Conservation (phyloP, 1,140 invertebrate species). For the Pseudomyrmex concolor region DNA sequence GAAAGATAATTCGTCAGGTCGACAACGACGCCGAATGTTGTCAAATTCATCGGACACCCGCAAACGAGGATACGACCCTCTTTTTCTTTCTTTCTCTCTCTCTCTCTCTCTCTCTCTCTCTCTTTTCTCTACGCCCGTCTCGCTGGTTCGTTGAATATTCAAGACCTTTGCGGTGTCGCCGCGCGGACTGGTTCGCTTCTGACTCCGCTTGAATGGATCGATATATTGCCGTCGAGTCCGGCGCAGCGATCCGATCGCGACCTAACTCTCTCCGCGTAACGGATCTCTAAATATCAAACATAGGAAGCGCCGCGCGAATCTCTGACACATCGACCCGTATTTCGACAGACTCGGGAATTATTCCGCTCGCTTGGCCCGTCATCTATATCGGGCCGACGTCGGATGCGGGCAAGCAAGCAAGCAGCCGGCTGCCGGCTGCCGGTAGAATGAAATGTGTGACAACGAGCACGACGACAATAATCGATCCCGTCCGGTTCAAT, state of each 20-base stretch:
- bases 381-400: slow-evolving; percentile 63
- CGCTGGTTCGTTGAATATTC: slow-evolving; percentile 64
- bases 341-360: slow-evolving; percentile 67
- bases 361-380: slow-evolving; percentile 52
- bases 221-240: slow-evolving; percentile 15
- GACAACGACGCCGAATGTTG: slow-evolving; percentile 28
- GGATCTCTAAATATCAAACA: slow-evolving; percentile 66
- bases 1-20: slow-evolving; percentile 45
- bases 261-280: slow-evolving; percentile 40
- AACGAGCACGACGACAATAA: slow-evolving; percentile 58
- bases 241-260: slow-evolving; percentile 41
- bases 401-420: slow-evolving; percentile 22
- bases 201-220: slow-evolving; percentile 34
- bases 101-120: background rate
- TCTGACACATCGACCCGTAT: slow-evolving; percentile 67
- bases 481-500: slow-evolving; percentile 71
- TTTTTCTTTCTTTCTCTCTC: background rate
- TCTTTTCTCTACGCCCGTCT: background rate
- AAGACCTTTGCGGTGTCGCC: slow-evolving; percentile 52
- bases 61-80: slow-evolving; percentile 39
- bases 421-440: slow-evolving; percentile 25
- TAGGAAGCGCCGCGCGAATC: slow-evolving; percentile 43
- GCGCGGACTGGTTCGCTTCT: slow-evolving; percentile 30
- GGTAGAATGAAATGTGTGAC: slow-evolving; percentile 61
- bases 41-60: slow-evolving; percentile 22